phyloP scores from a whole-genome alignment of 1,140 invertebrate genomes.

The Zophobas morio region DNA sequence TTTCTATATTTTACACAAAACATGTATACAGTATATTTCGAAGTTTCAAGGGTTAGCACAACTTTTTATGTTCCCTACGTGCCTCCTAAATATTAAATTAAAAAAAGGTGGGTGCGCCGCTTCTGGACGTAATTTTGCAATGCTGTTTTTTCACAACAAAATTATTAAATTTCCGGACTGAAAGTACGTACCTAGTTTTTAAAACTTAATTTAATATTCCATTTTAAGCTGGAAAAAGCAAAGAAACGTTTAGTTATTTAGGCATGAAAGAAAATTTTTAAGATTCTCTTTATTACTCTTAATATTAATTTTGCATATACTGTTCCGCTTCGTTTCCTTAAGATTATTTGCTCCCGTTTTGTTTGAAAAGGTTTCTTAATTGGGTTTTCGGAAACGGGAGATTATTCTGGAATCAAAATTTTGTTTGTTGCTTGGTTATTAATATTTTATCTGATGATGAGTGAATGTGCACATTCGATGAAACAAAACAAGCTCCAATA shows the following conservation, averaged over 20 bases:
- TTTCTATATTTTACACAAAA: constrained; percentile 43
- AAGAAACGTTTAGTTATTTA: constrained; percentile 10
- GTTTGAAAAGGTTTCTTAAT: neutral
- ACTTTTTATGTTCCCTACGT: constrained; percentile 35
- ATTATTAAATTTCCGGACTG: constrained; percentile 11
- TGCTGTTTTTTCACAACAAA: constrained; percentile 4
- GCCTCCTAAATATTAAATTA: constrained; percentile 32
- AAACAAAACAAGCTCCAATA: too few species aligned
- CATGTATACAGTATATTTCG: constrained; percentile 40
- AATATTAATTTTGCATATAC: constrained; percentile 23
- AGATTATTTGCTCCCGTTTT: neutral
- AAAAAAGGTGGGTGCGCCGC: constrained; percentile 8
- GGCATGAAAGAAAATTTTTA: neutral
- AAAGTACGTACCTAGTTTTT: constrained; percentile 1
- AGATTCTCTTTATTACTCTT: constrained; percentile 4
- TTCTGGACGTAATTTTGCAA: neutral
- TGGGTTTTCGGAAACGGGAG: too few species aligned
- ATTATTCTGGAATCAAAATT: too few species aligned
- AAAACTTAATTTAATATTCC: constrained; percentile 23
- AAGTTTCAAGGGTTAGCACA: constrained; percentile 37
- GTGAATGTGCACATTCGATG: too few species aligned
- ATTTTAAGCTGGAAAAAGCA: constrained; percentile 11
- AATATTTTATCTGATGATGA: too few species aligned
- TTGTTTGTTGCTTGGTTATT: too few species aligned
- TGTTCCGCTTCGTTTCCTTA: neutral